Evolutionary conservation across 53 echinoderm and acorn worm genomes (phyloP), one percentile per base, ranked within the genome.

Genomic region (Echinometra lucunter): DNA sequence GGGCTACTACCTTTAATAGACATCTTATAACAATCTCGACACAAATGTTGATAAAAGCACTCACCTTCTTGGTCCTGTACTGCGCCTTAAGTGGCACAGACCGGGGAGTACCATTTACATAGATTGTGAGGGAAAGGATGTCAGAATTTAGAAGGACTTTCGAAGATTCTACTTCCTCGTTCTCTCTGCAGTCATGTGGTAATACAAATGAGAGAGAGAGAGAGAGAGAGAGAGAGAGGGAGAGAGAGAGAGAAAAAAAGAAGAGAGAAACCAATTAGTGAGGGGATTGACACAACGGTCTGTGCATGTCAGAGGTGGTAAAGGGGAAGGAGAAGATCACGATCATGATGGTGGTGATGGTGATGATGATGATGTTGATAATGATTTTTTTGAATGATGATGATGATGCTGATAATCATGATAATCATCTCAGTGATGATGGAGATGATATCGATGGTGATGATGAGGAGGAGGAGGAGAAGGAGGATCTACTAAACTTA

Each of bases 61-160:
- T 44, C 45, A 66, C 91, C 9, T 9, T 16, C 32, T 91, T 66
- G 70, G 69, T 67, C 17, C 0, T 25, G 70, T n/a, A 91, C 18
- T 2, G 9, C 6, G 67, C 2, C 42, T 37, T 47, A 17, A 57
- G 18, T 13, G 92, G 78, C 18, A 92, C 80, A 18, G 75, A 37
- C 4, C 6, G 0, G 55, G 78, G 11, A 4, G 2, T 4, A 23
- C 92, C 92, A 18, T 38, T 15, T 13, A 92, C 56, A 28, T 19
- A 92, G 32, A 92, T 16, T 6, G 92, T 78, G 35, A 92, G 16
- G 23, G 75, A 47, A 1, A 92, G 18, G 92, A 92, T 92, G 45
- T 92, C 80, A 1, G 89, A 58, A 4, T 89, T 89, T 8, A 89
- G 35, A 25, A 89, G 34, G 58, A 21, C 27, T 19, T 58, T 4